Conservation (phyloP, 2,113 vertebrate species). For the Patagioenas fasciata region DNA sequence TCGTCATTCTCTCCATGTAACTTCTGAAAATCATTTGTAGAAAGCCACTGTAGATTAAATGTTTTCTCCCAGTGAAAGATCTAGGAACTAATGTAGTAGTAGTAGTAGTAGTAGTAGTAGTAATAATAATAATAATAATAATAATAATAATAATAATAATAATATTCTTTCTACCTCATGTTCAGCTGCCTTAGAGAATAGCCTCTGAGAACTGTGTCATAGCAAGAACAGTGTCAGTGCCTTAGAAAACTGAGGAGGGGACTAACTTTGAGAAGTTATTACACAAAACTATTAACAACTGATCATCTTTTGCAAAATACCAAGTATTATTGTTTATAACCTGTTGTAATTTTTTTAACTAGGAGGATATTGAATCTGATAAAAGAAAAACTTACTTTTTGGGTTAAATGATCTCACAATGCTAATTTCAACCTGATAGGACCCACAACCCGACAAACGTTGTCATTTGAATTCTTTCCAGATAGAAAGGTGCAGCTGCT, state of each 20-base stretch:
- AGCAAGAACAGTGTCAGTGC: not conserved
- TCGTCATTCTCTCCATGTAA: not conserved
- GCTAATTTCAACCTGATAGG: slow-evolving; percentile 45
- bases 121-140: no score
- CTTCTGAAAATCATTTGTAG: not conserved
- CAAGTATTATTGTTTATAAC: not conserved
- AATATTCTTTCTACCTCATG: not conserved
- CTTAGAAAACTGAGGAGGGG: not conserved
- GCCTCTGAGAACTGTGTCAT: not conserved
- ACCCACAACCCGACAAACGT: slow-evolving; percentile 49
- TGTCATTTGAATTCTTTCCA: slow-evolving; percentile 56
- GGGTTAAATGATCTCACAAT: slow-evolving; percentile 22
- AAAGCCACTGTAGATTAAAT: not conserved
- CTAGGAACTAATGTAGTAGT: not conserved
- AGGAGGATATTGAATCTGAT: not conserved
- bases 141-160: not conserved
- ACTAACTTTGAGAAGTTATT: not conserved
- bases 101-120: no score
- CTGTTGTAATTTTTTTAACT: not conserved
- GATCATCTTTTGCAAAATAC: not conserved
- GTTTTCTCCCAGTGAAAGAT: not conserved
- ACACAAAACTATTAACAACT: not conserved
- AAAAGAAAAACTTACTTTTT: not conserved
- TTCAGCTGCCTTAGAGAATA: not conserved
- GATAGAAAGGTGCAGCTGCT: slow-evolving; percentile 62